phyloP scores from a whole-genome alignment of 2,888 invertebrate genomes.

The Limnephilus lunatus region DNA sequence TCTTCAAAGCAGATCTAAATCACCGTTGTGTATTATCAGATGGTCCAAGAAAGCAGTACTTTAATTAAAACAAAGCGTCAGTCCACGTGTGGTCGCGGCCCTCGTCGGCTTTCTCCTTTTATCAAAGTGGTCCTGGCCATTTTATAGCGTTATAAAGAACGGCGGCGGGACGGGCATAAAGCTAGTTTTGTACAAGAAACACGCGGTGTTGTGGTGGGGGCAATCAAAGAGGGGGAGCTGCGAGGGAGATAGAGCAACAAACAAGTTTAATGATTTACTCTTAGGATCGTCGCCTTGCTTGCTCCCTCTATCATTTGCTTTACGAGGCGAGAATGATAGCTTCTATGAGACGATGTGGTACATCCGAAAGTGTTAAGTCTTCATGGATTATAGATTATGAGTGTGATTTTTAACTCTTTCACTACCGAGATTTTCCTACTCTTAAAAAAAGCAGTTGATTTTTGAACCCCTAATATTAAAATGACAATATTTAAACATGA shows the following conservation, averaged over 20 bases:
- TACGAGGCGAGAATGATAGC: conserved; percentile 35
- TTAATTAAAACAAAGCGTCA: neutral
- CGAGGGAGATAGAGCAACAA: conserved; percentile 48
- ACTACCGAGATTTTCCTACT: neutral
- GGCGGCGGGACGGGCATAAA: conserved; percentile 45
- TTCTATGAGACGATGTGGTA: conserved; percentile 19
- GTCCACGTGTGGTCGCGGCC: conserved; percentile 41
- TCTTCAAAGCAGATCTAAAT: neutral
- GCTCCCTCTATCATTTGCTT: conserved; percentile 37
- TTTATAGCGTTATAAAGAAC: conserved; percentile 49
- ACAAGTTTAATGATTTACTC: conserved; percentile 54
- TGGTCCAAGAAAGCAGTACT: neutral
- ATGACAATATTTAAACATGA: too few species aligned
- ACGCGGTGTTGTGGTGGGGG: conserved; percentile 51
- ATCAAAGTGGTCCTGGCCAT: conserved; percentile 36
- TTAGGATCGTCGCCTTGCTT: neutral
- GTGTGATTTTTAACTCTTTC: conserved; percentile 32
- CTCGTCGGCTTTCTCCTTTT: conserved; percentile 42
- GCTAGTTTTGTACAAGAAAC: conserved; percentile 60
- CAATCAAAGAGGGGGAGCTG: conserved; percentile 49
- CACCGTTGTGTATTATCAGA: neutral
- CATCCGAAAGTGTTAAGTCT: conserved; percentile 24
- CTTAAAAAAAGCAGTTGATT: too few species aligned
- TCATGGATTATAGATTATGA: conserved; percentile 2
- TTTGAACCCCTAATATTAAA: too few species aligned